These are phyloP conservation scores for Hipposideros larvatus DNA, from an alignment of 2,797 vertebrate genomes.

Conservation along the genomic window DNA sequence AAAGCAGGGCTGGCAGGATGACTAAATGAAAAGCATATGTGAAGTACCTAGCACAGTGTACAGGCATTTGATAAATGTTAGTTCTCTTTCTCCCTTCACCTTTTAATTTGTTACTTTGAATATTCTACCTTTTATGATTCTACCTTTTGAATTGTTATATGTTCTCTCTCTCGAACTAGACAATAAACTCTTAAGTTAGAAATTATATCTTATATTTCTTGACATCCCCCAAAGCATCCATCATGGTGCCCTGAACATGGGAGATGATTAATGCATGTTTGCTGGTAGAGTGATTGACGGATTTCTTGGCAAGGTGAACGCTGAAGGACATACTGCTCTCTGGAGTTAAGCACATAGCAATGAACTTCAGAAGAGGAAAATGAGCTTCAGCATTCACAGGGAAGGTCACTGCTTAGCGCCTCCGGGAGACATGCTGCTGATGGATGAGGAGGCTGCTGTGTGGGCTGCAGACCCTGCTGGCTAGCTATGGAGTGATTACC, in stretches of 20 bases:
- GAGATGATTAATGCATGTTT: conserved; percentile 65
- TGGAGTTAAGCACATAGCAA: conserved; percentile 3
- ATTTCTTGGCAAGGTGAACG: conserved; percentile 61
- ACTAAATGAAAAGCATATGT: not conserved
- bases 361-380: conserved; percentile 54
- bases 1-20: conserved; percentile 30
- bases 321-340: conserved; percentile 57
- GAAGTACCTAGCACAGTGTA: not conserved
- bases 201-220: conserved; percentile 61
- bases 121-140: not conserved
- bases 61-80: conserved; percentile 50
- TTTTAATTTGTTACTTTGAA: conserved; percentile 56
- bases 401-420: conserved; percentile 23
- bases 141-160: conserved; percentile 33
- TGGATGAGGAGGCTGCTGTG: not conserved
- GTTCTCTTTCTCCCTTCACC: not conserved
- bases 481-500: not conserved
- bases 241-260: not conserved
- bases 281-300: conserved; percentile 54
- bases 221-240: conserved; percentile 36
- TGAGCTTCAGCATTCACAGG: not conserved
- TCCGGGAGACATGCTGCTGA: not conserved
- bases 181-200: conserved; percentile 58
- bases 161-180: not conserved
- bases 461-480: not conserved